A percentile compares a stretch with the other conserved stretches of the same genome.
Conservation (phyloP, 2,113 vertebrate species). For the Bufo gargarizans region DNA sequence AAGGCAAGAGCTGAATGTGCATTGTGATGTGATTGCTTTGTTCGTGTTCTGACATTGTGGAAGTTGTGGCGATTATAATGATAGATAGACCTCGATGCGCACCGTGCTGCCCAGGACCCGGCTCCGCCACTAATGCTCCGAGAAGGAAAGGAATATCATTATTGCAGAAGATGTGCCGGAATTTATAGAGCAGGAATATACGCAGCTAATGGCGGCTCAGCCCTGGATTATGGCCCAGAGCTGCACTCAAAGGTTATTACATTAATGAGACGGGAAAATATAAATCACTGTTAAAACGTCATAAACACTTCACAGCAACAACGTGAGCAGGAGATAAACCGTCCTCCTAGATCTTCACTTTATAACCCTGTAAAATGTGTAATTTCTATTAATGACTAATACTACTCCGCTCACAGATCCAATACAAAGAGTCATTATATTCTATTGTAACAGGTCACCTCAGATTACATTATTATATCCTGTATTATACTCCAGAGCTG, state of each 20-base stretch:
- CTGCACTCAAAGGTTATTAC: background rate
- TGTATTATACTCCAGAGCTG: too few relatives aligned
- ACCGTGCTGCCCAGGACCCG: background rate
- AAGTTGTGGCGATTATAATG: too few relatives aligned
- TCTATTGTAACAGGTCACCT: too few relatives aligned
- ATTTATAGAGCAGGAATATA: background rate
- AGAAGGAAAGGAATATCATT: too few relatives aligned
- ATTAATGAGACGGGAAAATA: background rate
- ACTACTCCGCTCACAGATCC: background rate
- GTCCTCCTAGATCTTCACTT: slow-evolving; percentile 8
- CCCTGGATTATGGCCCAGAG: background rate
- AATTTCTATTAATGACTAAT: background rate
- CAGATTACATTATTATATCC: too few relatives aligned
- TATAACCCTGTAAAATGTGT: background rate
- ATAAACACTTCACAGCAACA: background rate
- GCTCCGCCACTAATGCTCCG: background rate
- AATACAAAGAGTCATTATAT: background rate
- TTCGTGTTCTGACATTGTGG: background rate
- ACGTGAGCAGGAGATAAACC: background rate
- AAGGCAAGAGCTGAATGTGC: slow-evolving; percentile 11
- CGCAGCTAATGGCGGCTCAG: background rate
- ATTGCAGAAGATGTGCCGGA: background rate
- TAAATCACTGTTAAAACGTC: background rate
- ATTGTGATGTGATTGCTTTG: background rate
- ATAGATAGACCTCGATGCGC: background rate